Evolutionary conservation across 2,113 vertebrate species (phyloP), one percentile per base, ranked within the genome.

Genomic region (Pseudorectes ferrugineus): DNA sequence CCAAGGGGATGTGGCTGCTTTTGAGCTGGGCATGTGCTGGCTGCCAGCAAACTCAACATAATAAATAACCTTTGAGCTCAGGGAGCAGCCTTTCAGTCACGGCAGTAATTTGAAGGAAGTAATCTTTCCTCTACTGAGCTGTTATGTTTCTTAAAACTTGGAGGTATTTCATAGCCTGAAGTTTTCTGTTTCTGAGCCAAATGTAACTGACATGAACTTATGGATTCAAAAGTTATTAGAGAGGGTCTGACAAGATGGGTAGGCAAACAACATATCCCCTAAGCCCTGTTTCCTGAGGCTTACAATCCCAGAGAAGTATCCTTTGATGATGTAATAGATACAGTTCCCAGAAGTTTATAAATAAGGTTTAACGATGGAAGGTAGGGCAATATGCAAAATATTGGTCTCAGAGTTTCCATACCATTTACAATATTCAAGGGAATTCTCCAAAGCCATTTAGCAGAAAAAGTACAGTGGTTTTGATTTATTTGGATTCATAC

Each of bases 21-120:
- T 84, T 58, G 59, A 92, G 75, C 51, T 58, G 36, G 86, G 62
- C 79, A 38, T 70, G 65, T 83, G 49, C 82, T 85, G 58, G 58
- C 85, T 88, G 82, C 81, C 85, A 85, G 82, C 76, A 93, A 90
- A 92, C 63, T 80, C 66, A 83, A 79, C 59, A 55, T 51, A 76
- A 80, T 62, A 93, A 93, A 84, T 77, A 94, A 92, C 79, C 63
- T 93, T 83, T 90, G 92, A 95, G 90, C 78, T 90, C 14, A 2
- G 29, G 68, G 84, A 94, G 63, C 82, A 90, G 85, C 31, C 46
- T 88, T 88, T 66, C 59, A 58, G 82, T 86, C 63, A 58, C 3
- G 2, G 78, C 4, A 73, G 35, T 35, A 70, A 58, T 62, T 43
- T 55, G 71, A 80, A 83, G 63, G 67, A 96, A 88, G 57, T 40